Evolutionary conservation across 1,140 invertebrate genomes (phyloP).

Genomic region (Dreissena rostriformis): DNA sequence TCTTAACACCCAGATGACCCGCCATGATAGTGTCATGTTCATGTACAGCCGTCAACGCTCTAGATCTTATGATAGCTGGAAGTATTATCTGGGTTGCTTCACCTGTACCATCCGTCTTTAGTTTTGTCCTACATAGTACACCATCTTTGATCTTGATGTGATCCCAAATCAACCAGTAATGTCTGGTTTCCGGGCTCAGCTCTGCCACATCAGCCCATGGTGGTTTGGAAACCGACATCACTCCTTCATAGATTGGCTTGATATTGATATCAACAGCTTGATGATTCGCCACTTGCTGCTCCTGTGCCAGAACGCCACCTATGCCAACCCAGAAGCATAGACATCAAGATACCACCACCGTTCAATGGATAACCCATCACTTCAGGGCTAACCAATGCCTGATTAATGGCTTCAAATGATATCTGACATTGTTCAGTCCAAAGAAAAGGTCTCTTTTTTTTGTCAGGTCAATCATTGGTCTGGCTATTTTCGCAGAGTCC

Average conservation of each 20-base stretch:
- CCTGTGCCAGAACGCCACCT: constrained; percentile 77
- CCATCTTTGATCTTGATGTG: neutral
- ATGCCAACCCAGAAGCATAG: constrained; percentile 77
- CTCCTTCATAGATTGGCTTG: neutral
- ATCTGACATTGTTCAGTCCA: constrained; percentile 53
- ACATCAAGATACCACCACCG: constrained; percentile 64
- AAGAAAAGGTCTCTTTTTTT: constrained; percentile 39
- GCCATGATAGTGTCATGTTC: constrained; percentile 10
- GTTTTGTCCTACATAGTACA: neutral
- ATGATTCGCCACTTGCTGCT: constrained; percentile 42
- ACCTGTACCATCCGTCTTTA: neutral
- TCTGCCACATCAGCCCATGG: neutral
- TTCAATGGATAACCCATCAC: constrained; percentile 63
- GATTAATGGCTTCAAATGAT: constrained; percentile 56
- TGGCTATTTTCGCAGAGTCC: constrained; percentile 52
- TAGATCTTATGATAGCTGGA: neutral
- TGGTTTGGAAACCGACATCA: neutral
- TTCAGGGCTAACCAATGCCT: constrained; percentile 36
- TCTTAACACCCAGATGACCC: constrained; percentile 23
- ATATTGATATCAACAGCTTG: constrained; percentile 18
- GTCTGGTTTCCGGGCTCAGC: constrained; percentile 8
- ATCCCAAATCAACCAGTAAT: constrained; percentile 38
- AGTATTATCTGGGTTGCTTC: neutral
- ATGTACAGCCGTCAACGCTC: constrained; percentile 17
- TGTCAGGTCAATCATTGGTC: constrained; percentile 51